Base-by-base conservation (phyloP, 1,140 invertebrate genomes). In the Sweltsa coloradensis region DNA sequence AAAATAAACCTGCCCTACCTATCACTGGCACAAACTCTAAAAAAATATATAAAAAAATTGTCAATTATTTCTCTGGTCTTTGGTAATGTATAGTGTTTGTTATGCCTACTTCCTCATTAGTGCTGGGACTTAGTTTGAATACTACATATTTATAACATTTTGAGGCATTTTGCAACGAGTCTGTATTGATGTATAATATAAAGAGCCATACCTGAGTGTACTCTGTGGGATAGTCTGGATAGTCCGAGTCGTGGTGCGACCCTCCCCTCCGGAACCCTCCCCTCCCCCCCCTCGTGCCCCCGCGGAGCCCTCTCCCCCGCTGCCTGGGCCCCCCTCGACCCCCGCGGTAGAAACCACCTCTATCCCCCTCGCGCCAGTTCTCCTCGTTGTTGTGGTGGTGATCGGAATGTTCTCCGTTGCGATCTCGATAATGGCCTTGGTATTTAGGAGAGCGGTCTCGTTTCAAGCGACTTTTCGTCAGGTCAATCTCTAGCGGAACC, bases 401-500 rank as follows among this genome's bases (percentile, higher is more conserved):
- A 19, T 51, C 45, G 55, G 55, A 56, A 62, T 64, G 55, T 52
- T 67, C 63, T 41, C 58, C 56, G 57, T 65, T 65, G 49, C 58
- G 67, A 13, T 67, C 66, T 40, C 63, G 59, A 14, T 65, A 55
- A 45, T 52, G 49, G 40, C 48, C 47, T 18, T 52, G 23, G 9
- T 48, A 36, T 45, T 55, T 55, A n/a, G 52, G 49, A 21, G 53
- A 53, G 22, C 52, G 55, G 27, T 58, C 31, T 22, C 47, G 25
- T 45, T 59, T 55, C n/a, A 51, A 45, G 41, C 67, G 59, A 26
- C 60, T 67, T 57, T 79, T 79, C 3, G 68, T 60, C 49, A 80
- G 52, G 53, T 83, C 79, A 47, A 86, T 81, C 54, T 81, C 79
- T 41, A 85, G 59, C 19, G 80, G 82, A 34, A 84, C 75, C 83